Evolutionary conservation across 2,797 vertebrate species (phyloP).

Genomic region (Gallinago stenura): DNA sequence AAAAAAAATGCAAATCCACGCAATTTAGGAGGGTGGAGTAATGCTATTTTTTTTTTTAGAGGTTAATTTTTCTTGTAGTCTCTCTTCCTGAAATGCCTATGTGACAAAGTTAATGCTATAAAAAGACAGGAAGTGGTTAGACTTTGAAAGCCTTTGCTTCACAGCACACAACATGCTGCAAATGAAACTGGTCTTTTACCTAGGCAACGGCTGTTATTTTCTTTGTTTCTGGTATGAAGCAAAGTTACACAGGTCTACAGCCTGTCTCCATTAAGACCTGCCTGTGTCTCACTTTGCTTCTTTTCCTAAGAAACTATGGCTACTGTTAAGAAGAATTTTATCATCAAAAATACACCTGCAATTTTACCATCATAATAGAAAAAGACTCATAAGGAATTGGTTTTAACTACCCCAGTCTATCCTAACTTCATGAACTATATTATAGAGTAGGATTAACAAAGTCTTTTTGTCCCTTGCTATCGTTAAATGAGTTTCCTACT

Average conservation of each 20-base stretch:
- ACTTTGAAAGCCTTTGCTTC: neutral
- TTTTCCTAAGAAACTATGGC: neutral
- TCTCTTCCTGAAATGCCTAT: neutral
- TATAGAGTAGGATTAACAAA: neutral
- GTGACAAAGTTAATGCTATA: neutral
- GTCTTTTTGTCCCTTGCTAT: neutral
- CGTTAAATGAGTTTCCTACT: neutral
- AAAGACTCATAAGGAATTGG: neutral
- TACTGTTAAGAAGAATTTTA: neutral
- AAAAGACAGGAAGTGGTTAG: constrained; percentile 53
- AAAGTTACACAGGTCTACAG: neutral
- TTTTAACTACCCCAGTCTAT: neutral
- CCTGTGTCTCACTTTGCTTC: neutral
- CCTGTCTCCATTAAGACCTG: neutral
- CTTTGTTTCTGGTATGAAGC: neutral
- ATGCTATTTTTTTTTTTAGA: neutral
- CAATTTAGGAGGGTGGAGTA: neutral
- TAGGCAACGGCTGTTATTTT: neutral
- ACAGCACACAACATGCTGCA: neutral
- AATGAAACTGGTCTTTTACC: neutral
- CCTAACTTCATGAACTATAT: neutral
- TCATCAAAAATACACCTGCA: neutral
- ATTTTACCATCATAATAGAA: neutral
- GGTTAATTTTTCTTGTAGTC: neutral
- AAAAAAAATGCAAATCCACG: neutral